Percentiles rank a stretch among this genome's conserved stretches.
Evolutionary conservation across 2,113 vertebrate species (phyloP).

Genomic region (Nothobranchius kuhntae): DNA sequence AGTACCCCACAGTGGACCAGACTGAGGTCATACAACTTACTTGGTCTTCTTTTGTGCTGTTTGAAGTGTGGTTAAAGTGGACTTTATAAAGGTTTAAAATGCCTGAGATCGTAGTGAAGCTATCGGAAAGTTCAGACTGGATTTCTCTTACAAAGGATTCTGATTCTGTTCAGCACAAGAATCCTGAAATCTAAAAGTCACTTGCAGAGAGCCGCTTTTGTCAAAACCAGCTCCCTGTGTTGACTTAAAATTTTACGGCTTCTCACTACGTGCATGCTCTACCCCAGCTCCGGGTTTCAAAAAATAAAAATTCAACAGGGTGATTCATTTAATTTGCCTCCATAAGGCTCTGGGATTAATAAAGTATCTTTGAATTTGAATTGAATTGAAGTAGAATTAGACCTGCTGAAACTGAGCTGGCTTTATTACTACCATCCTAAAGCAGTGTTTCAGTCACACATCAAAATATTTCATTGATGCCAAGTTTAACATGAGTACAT

Average conservation of each 20-base stretch:
- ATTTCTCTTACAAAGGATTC: background rate
- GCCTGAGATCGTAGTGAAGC: constrained; percentile 1
- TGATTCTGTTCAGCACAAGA: background rate
- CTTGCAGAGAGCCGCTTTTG: background rate
- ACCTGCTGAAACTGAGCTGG: background rate
- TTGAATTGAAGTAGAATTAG: background rate
- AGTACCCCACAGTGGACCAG: background rate
- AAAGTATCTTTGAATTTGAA: too few species aligned
- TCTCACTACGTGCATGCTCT: background rate
- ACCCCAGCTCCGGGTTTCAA: background rate
- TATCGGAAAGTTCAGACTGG: background rate
- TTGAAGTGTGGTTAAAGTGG: background rate
- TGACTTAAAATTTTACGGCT: background rate
- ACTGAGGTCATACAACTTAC: background rate
- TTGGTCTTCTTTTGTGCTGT: background rate
- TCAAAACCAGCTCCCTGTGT: background rate
- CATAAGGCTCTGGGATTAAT: background rate
- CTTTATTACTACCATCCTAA: too few species aligned
- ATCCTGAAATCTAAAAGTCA: background rate
- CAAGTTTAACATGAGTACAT: too few species aligned
- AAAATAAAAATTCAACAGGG: too few species aligned
- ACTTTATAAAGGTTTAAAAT: background rate
- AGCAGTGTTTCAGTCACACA: too few species aligned
- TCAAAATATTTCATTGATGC: too few species aligned
- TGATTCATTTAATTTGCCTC: background rate